Conservation (phyloP, 1,140 invertebrate species). For the Periplaneta americana region DNA sequence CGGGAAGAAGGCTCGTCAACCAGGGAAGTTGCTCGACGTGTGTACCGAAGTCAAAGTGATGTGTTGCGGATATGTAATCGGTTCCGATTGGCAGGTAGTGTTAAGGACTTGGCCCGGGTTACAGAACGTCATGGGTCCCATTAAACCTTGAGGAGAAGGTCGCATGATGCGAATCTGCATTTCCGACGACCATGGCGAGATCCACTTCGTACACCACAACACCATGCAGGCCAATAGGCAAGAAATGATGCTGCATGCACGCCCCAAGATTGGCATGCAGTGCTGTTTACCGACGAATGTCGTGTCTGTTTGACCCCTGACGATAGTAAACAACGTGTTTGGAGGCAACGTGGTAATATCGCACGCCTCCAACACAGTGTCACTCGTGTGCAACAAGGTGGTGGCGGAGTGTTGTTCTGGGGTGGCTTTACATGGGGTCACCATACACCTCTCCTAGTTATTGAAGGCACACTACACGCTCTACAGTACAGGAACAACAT, state of each 20-base stretch:
- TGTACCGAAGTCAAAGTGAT: too few species aligned
- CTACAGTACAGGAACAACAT: too few species aligned
- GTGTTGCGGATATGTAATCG: too few species aligned
- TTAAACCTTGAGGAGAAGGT: neutral
- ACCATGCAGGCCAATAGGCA: neutral
- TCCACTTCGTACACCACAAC: neutral
- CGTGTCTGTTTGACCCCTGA: neutral
- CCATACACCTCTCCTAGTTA: too few species aligned
- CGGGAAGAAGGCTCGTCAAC: too few species aligned
- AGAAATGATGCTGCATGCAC: neutral
- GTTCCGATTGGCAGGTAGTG: too few species aligned
- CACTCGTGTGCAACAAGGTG: neutral
- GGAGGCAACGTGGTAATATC: neutral
- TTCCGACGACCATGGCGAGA: neutral
- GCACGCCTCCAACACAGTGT: neutral
- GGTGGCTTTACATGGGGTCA: too few species aligned
- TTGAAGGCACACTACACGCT: too few species aligned
- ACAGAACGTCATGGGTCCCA: too few species aligned
- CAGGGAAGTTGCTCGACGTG: too few species aligned
- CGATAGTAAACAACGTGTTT: neutral
- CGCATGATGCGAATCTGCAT: neutral
- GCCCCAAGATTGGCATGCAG: neutral
- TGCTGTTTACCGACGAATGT: neutral
- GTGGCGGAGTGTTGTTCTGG: neutral
- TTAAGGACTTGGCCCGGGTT: too few species aligned